phyloP scores from a whole-genome alignment of 1,140 invertebrate genomes.

The Anagrus nilaparvatae region DNA sequence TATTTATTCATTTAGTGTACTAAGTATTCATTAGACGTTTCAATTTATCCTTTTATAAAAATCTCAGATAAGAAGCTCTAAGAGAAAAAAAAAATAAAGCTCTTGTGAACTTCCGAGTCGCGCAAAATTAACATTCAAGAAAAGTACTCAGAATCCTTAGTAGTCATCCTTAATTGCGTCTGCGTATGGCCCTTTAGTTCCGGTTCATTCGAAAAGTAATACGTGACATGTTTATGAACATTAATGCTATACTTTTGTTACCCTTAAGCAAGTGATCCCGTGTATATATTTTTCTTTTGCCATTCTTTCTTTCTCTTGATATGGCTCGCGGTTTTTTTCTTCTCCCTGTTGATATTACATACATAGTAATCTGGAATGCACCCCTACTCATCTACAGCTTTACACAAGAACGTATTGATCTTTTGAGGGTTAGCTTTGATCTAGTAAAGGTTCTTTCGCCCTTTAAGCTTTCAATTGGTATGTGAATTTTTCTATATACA shows the following conservation, averaged over 20 bases:
- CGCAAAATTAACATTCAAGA: no score
- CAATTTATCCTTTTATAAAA: no score
- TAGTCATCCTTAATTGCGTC: slow-evolving; percentile 41
- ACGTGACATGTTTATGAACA: slow-evolving; percentile 44
- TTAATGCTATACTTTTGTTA: slow-evolving; percentile 35
- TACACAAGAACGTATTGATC: slow-evolving; percentile 32
- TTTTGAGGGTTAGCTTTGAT: slow-evolving; percentile 37
- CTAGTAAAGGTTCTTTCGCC: slow-evolving; percentile 28
- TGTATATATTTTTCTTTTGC: slow-evolving; percentile 29
- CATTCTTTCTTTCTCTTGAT: slow-evolving; percentile 16
- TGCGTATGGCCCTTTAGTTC: slow-evolving; percentile 41
- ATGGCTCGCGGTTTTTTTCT: slow-evolving; percentile 13
- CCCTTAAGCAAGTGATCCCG: slow-evolving; percentile 37
- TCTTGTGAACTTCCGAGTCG: no score
- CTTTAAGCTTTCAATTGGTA: no score
- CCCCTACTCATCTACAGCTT: neutral
- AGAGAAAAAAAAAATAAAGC: no score
- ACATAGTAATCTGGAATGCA: slow-evolving; percentile 12
- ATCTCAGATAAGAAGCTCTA: no score
- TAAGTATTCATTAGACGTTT: no score
- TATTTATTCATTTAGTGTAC: no score
- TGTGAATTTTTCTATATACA: no score
- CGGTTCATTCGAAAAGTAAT: slow-evolving; percentile 26
- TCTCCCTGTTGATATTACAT: slow-evolving; percentile 20
- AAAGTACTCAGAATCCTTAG: no score